Base-by-base conservation (phyloP, 1,140 invertebrate genomes). In the Atopsyche davidsoni region DNA sequence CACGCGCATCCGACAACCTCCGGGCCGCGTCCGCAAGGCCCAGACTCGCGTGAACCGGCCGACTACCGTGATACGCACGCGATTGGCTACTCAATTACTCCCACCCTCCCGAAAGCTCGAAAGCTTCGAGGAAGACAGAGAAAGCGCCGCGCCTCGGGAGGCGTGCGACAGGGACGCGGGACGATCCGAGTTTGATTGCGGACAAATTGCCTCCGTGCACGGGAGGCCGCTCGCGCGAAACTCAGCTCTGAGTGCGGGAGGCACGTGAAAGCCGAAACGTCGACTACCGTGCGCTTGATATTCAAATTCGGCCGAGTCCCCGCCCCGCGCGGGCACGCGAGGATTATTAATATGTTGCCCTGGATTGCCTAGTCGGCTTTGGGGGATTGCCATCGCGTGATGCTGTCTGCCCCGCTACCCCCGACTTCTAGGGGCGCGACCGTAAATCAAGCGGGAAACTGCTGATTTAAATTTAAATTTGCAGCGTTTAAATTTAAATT, bases 21-120 rank as follows among this genome's bases (percentile, higher is more conserved):
- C 32, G 18, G 2, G 3, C 24, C 24, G 14, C 4, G 4, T 13
- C 31, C 19, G 19, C 13, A 46, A n/a, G 10, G 51, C n/a, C 38
- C 54, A 56, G 52, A 46, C 41, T 38, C 34, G 42, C 44, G 42
- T 32, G 35, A n/a, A 25, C 23, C 49, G 39, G 44, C 39, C 44
- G 48, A 51, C 54, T 56, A 56, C 54, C 34, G 54, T 56, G 34
- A 42, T 56, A 56, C 54, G 54, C 54, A 46, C 54, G 54, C 49
- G 49, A 56, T 56, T 56, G 54, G 54, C 54, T 56, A 39, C 53
- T 35, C 44, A 32, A 32, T 51, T 44, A 51, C 44, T 32, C 34
- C 41, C 42, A 35, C 53, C 25, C 19, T 42, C 17, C 24, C 43
- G 43, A 34, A 43, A 45, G 34, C 40, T 40, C 43, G 43, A 28